A percentile compares a stretch with the other conserved stretches of the same genome.
phyloP scores from a whole-genome alignment of 2,888 invertebrate species.

The Idaea aversata region DNA sequence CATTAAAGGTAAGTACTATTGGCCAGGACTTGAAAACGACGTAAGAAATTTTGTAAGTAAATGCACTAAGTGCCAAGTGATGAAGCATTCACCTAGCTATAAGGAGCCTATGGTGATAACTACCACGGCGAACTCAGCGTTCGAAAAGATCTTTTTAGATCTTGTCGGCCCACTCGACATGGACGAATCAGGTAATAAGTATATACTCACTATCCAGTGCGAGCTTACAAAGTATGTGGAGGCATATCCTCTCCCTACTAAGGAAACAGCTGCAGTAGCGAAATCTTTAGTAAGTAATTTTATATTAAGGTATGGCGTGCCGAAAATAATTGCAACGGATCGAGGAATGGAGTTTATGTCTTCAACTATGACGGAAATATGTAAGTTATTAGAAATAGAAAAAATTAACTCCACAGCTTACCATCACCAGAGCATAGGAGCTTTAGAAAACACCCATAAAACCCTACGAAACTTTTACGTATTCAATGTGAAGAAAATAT shows the following conservation, averaged over 20 bases:
- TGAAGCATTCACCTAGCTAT: conserved; percentile 4
- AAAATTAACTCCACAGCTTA: conserved; percentile 21
- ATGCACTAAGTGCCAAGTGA: conserved; percentile 24
- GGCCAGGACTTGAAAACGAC: conserved; percentile 19
- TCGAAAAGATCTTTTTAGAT: conserved; percentile 22
- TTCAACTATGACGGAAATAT: conserved; percentile 12
- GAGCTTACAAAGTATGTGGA: conserved; percentile 26
- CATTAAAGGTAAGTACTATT: conserved; percentile 18
- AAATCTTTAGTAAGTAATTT: conserved; percentile 17
- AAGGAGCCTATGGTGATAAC: conserved; percentile 21
- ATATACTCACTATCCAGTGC: conserved; percentile 20
- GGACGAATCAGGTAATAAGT: conserved; percentile 21
- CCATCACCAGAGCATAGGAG: conserved; percentile 18
- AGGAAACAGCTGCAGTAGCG: conserved; percentile 12
- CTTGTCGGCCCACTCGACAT: conserved; percentile 21
- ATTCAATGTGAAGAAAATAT: conserved; percentile 11
- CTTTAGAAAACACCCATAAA: conserved; percentile 20
- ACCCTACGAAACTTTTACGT: conserved; percentile 13
- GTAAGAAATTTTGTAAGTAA: conserved; percentile 18
- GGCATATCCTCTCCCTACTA: conserved; percentile 13
- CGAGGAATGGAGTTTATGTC: conserved; percentile 22
- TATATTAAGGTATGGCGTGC: conserved; percentile 16
- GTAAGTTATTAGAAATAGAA: conserved; percentile 18
- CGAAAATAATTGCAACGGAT: conserved; percentile 14
- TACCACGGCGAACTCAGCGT: conserved; percentile 21